These are phyloP conservation scores for Lerista edwardsae DNA, from an alignment of 2,797 vertebrate species.

Conservation along the genomic window DNA sequence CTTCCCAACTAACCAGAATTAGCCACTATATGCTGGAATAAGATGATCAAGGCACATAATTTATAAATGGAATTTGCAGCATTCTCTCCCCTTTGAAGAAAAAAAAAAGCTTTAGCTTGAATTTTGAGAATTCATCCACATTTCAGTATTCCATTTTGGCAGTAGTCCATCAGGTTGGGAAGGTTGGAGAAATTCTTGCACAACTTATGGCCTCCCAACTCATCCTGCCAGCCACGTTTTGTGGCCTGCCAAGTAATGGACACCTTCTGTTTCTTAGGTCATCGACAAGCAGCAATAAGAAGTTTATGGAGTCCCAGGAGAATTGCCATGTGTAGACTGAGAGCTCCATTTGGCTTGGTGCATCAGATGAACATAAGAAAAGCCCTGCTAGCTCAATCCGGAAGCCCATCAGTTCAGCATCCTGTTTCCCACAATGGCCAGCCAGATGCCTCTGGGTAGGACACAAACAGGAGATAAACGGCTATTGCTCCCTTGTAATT, in stretches of 20 bases:
- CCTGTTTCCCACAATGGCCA: too few species aligned
- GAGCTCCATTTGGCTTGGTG: background rate
- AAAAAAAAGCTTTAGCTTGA: too few species aligned
- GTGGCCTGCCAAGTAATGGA: background rate
- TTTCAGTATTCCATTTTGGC: background rate
- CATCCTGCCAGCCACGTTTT: background rate
- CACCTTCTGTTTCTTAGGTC: too few species aligned
- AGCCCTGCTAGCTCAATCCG: too few species aligned
- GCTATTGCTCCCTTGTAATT: too few species aligned
- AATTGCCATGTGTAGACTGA: background rate
- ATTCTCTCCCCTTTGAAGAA: background rate
- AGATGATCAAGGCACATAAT: background rate
- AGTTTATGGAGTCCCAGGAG: background rate
- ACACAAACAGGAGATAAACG: too few species aligned
- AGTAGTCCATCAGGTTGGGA: background rate
- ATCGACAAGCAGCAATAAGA: too few species aligned
- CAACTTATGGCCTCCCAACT: background rate
- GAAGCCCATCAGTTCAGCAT: too few species aligned
- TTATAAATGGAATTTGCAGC: background rate
- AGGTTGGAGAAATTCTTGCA: background rate
- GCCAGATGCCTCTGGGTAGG: too few species aligned
- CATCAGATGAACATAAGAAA: background rate
- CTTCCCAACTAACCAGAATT: background rate
- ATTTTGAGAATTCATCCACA: background rate
- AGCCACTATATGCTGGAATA: background rate